phyloP scores from a whole-genome alignment of 2,888 invertebrate species.

The Augiades crinisus region DNA sequence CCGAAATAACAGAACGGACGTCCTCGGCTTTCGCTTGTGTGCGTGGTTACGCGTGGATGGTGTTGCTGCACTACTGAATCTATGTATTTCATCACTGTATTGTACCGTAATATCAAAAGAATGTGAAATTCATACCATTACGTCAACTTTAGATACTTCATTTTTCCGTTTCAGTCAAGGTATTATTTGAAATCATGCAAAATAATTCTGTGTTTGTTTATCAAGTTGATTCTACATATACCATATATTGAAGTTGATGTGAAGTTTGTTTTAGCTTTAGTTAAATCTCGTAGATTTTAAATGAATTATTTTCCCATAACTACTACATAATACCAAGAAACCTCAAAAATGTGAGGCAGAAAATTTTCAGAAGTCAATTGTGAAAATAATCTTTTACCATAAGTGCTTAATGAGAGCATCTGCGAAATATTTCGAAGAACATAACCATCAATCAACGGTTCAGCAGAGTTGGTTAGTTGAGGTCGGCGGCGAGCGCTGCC shows the following conservation, averaged over 20 bases:
- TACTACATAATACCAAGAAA: too few species aligned
- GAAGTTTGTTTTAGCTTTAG: too few species aligned
- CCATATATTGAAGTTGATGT: too few species aligned
- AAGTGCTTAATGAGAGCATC: constrained; percentile 44
- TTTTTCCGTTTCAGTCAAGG: too few species aligned
- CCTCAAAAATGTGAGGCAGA: neutral
- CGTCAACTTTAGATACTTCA: too few species aligned
- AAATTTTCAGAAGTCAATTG: constrained; percentile 28
- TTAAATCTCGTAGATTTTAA: too few species aligned
- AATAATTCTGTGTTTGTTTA: too few species aligned
- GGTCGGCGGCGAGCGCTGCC: constrained; percentile 50
- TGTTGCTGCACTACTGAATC: constrained; percentile 16
- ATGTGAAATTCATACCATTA: too few species aligned
- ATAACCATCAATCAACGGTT: constrained; percentile 65
- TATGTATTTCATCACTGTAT: neutral
- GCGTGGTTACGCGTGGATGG: constrained; percentile 22
- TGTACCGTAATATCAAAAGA: neutral
- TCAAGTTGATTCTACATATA: too few species aligned
- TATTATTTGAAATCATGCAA: too few species aligned
- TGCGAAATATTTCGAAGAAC: constrained; percentile 54
- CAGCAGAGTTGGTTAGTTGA: constrained; percentile 44
- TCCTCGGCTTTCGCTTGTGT: constrained; percentile 58
- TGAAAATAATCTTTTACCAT: constrained; percentile 36
- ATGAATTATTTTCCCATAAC: too few species aligned
- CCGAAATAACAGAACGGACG: constrained; percentile 60